These are phyloP conservation scores for Germaria angustata DNA, from an alignment of 2,888 invertebrate species.

Conservation along the genomic window DNA sequence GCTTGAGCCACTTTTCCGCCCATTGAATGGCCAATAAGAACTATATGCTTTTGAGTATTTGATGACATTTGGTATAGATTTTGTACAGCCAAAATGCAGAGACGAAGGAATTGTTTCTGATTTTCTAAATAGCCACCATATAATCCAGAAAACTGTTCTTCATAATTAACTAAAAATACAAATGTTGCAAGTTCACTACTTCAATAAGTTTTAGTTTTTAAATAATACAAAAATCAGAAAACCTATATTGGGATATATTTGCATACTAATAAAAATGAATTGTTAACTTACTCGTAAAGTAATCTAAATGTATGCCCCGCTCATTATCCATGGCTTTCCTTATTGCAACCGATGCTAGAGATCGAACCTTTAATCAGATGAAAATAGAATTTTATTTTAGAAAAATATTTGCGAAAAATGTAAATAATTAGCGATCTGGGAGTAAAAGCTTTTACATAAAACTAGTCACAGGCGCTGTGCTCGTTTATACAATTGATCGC, in stretches of 20 bases:
- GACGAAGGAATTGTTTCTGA: constrained; percentile 82
- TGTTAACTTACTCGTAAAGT: constrained; percentile 84
- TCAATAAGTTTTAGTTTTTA: no score
- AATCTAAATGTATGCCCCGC: constrained; percentile 91
- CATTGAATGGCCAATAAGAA: constrained; percentile 97
- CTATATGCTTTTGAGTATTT: constrained; percentile 83
- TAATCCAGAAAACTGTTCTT: constrained; percentile 93
- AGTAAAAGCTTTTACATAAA: no score
- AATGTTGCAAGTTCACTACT: not conserved
- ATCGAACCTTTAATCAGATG: constrained; percentile 82
- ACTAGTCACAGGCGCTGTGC: no score
- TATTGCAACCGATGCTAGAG: constrained; percentile 94
- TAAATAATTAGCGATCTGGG: no score
- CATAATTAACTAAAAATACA: constrained; percentile 85
- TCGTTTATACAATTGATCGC: no score
- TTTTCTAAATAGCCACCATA: constrained; percentile 90
- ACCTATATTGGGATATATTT: no score
- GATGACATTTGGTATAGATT: constrained; percentile 84
- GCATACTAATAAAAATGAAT: no score
- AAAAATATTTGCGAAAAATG: no score
- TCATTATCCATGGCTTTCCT: constrained; percentile 88
- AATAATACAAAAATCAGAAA: no score
- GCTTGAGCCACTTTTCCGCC: constrained; percentile 92
- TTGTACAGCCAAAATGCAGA: constrained; percentile 85
- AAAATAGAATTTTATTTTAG: no score